Conservation (phyloP, 2,797 vertebrate genomes). For the Aeoliscus strigatus region DNA sequence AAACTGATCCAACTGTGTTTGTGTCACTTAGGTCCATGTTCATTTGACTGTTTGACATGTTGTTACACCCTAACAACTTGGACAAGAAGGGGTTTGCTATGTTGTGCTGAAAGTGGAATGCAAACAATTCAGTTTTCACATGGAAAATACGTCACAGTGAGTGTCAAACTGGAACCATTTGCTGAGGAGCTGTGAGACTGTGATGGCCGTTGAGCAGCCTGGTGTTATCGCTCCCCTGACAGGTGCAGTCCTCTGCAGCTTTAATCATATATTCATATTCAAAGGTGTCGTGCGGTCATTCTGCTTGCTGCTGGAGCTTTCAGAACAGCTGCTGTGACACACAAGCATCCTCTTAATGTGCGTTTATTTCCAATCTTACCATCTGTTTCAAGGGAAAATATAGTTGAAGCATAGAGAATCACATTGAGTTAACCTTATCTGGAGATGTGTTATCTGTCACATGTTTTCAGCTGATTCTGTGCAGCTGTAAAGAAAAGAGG, state of each 20-base stretch:
- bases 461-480: constrained; percentile 49
- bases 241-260: constrained; percentile 39
- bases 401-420: constrained; percentile 34
- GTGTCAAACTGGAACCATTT: constrained; percentile 17
- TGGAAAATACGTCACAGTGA: no score
- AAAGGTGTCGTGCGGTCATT: constrained; percentile 7
- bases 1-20: no score
- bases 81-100: no score
- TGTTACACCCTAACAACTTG: no score
- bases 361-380: constrained; percentile 27
- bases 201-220: constrained; percentile 37
- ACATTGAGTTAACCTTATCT: constrained; percentile 59
- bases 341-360: constrained; percentile 18
- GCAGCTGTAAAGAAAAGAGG: constrained; percentile 62
- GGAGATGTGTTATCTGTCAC: constrained; percentile 60
- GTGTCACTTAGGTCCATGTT: no score
- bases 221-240: constrained; percentile 17
- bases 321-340: constrained; percentile 4
- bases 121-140: no score
- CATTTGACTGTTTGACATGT: no score
- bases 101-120: no score
- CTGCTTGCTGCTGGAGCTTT: neutral
- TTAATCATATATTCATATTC: constrained; percentile 56
- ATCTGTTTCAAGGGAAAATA: constrained; percentile 25
- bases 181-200: constrained; percentile 36